A percentile compares a stretch with the other conserved stretches of the same genome.
phyloP scores from a whole-genome alignment of 1,140 invertebrate genomes.

The Dryas iulia region DNA sequence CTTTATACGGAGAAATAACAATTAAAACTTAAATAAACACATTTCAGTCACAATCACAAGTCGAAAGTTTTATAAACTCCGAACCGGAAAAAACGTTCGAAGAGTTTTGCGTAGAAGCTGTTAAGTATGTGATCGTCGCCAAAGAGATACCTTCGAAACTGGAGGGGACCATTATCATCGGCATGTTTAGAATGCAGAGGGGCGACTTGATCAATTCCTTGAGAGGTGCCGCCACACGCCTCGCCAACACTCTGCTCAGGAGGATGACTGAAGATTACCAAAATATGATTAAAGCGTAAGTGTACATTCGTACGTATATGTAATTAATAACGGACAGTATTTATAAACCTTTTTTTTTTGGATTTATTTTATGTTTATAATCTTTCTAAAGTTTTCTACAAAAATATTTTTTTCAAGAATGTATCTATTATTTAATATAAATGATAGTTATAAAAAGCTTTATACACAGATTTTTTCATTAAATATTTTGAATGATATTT shows the following conservation, averaged over 20 bases:
- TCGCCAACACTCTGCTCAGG: conserved; percentile 86
- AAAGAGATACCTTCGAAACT: conserved; percentile 84
- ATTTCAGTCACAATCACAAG: conserved; percentile 77
- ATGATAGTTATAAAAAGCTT: no score
- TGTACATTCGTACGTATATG: conserved; percentile 27
- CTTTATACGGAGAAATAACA: no score
- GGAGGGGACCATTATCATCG: conserved; percentile 86
- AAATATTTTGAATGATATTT: no score
- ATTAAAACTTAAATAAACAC: neutral
- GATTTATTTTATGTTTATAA: no score
- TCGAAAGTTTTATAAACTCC: conserved; percentile 85
- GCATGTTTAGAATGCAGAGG: conserved; percentile 93
- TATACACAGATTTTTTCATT: no score
- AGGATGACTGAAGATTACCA: conserved; percentile 91
- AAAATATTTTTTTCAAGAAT: no score
- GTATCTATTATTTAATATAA: no score
- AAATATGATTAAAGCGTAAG: conserved; percentile 87
- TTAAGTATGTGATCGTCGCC: conserved; percentile 84
- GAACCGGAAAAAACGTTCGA: conserved; percentile 84
- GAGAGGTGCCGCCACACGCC: conserved; percentile 83
- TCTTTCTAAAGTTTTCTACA: no score
- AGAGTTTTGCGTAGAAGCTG: conserved; percentile 83
- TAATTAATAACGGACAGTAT: neutral
- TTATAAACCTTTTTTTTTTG: no score
- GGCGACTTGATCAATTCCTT: conserved; percentile 89